phyloP scores from a whole-genome alignment of 2,113 vertebrate species.

The Amblyopsis rosae region DNA sequence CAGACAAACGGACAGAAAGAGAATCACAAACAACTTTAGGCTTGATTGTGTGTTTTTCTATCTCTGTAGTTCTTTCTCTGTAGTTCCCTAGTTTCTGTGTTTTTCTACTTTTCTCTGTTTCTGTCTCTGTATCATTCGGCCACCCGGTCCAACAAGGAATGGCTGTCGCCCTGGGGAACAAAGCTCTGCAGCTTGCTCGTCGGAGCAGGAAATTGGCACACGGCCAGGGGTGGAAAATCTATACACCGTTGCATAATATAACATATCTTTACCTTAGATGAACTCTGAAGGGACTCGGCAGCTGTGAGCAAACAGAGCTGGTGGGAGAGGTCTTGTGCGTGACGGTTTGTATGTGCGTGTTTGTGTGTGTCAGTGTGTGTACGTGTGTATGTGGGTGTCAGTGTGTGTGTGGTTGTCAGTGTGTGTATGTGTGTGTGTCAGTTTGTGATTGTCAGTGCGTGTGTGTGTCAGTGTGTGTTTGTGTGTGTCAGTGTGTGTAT shows the following conservation, averaged over 20 bases:
- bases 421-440: conserved; percentile 51
- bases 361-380: conserved; percentile 57
- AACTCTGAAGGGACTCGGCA: conserved; percentile 77
- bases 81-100: conserved; percentile 18
- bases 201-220: conserved; percentile 77
- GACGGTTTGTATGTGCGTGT: conserved; percentile 49
- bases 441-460: conserved; percentile 23
- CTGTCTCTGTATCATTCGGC: conserved; percentile 26
- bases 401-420: conserved; percentile 46
- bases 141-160: conserved; percentile 46
- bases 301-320: conserved; percentile 73
- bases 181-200: conserved; percentile 56
- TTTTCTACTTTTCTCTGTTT: conserved; percentile 4
- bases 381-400: conserved; percentile 48
- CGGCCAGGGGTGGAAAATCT: conserved; percentile 79
- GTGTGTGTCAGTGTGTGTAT: no score
- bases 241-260: conserved; percentile 81
- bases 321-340: conserved; percentile 40
- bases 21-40: conserved; percentile 13
- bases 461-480: neutral
- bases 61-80: conserved; percentile 16
- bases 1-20: neutral
- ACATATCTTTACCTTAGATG: conserved; percentile 81
- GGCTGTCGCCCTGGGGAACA: conserved; percentile 66
- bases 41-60: conserved; percentile 9